Base-by-base conservation (phyloP, 2,113 vertebrate genomes). In the Protobothrops flavoviridis region DNA sequence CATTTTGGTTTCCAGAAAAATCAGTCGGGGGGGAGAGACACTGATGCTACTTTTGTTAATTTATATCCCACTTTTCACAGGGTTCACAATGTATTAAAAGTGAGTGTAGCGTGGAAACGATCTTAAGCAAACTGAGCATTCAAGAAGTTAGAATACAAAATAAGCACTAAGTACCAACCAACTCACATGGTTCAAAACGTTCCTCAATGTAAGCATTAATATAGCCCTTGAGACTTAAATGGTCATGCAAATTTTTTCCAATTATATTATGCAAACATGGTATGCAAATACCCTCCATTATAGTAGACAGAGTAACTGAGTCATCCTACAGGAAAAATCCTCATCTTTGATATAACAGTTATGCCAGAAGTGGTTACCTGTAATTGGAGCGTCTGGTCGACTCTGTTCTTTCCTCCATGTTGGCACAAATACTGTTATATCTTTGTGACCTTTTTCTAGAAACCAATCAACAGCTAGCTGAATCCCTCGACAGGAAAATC, bases 351-450 rank as follows among this genome's bases (percentile, higher is more conserved):
- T 24, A 12, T 6, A 21, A 23, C 26, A 56, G 20, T 92, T 90
- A 12, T 33, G 88, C 11, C 5, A 93, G 59, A 1, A 88, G 39
- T 87, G 74, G 13, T 61, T 98, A 99, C 99, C 99, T 98, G 99
- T 98, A 96, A 99, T 99, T 61, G 99, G 99, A 90, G 99, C 99
- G 93, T 99, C 99, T 11, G 99, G 99, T 92, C 99, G 98, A 56
- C 99, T 99, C 97, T 99, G 99, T 93, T 99, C 99, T 96, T 99
- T 99, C 95, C 99, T 99, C 99, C 99, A 99, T 0, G 99, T 98
- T 93, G 99, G 99, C 92, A 99, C 99, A 97, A 99, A 99, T 94
- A 99, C 99, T 61, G 99, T 99, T 96, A 99, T 99, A 96, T 99
- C 98, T 98, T 99, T 99, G 97, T 99, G 99, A 92, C 99, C 98